Evolutionary conservation across 2,888 invertebrate genomes (phyloP).

Genomic region (Spisula solida): DNA sequence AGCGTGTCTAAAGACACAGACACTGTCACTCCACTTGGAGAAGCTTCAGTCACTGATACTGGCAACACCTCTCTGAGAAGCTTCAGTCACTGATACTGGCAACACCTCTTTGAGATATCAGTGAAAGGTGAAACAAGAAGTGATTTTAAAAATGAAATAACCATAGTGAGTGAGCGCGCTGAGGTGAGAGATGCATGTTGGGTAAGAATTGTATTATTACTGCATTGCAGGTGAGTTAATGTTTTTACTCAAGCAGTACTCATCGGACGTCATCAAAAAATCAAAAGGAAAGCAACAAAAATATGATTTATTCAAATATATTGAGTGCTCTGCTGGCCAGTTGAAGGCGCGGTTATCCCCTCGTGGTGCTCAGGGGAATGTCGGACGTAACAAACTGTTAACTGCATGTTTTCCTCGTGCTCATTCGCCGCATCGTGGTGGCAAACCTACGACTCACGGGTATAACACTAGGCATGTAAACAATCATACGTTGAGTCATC

Average conservation of each 20-base stretch:
- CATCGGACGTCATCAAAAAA: constrained; percentile 7
- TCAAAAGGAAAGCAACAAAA: constrained; percentile 14
- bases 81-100: no score
- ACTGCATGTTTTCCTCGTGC: background rate
- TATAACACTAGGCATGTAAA: background rate
- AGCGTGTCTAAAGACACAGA: no score
- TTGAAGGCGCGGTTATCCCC: background rate
- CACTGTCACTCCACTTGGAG: no score
- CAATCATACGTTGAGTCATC: background rate
- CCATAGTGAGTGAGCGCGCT: no score
- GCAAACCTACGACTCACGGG: background rate
- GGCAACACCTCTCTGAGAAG: no score
- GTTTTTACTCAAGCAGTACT: constrained; percentile 71
- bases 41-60: no score
- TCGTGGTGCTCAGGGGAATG: background rate
- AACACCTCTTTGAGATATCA: no score
- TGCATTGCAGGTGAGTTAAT: constrained; percentile 64
- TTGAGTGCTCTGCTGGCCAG: background rate
- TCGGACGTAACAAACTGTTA: background rate
- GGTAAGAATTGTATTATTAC: constrained; percentile 25
- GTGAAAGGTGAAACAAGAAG: no score
- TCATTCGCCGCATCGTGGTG: background rate
- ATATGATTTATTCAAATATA: constrained; percentile 35
- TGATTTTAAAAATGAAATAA: no score
- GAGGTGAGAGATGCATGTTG: background rate